Conservation (phyloP, 2,113 vertebrate species). For the Elanoides forficatus region DNA sequence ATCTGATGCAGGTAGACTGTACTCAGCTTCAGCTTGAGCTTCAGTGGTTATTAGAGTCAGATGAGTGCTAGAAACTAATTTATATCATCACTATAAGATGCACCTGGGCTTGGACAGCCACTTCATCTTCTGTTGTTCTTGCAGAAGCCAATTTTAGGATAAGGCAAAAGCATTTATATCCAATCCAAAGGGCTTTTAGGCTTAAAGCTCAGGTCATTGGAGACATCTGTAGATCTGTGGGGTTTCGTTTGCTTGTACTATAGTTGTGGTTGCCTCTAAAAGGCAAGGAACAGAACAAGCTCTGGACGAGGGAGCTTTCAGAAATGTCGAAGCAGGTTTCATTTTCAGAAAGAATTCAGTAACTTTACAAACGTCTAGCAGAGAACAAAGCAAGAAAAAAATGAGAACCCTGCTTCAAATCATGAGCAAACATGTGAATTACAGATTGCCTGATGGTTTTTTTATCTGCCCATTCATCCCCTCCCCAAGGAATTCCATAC, state of each 20-base stretch:
- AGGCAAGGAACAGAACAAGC: not conserved
- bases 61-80: not conserved
- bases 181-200: not conserved
- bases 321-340: not conserved
- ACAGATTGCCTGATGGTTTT: not conserved
- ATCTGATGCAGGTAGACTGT: not conserved
- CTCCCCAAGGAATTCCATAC: not conserved
- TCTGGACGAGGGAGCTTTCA: not conserved
- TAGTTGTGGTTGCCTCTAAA: not conserved
- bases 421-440: not conserved
- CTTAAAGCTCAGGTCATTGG: not conserved
- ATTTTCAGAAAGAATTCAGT: not conserved
- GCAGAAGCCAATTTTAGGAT: not conserved
- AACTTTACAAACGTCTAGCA: not conserved
- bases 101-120: not conserved
- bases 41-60: not conserved
- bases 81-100: not conserved
- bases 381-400: not conserved
- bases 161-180: not conserved
- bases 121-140: not conserved
- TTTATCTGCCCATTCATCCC: not conserved
- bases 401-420: not conserved
- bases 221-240: not conserved
- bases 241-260: not conserved
- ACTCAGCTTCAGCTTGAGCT: not conserved